Conservation (phyloP, 2,113 vertebrate genomes). For the Merops nubicus region DNA sequence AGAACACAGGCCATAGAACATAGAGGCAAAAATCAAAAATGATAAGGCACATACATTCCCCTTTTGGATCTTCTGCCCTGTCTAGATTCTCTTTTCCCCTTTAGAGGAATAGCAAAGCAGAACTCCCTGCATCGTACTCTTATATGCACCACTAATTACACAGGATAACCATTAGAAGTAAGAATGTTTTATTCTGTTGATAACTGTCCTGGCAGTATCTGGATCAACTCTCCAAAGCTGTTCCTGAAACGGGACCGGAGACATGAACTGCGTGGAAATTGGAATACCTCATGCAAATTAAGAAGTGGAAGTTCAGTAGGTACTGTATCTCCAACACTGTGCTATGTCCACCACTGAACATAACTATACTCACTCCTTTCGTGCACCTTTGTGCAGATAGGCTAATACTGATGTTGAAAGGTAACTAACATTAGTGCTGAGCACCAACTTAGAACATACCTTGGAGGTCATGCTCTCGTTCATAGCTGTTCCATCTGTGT, state of each 20-base stretch:
- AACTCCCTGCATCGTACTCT: background rate
- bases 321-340: background rate
- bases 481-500: background rate
- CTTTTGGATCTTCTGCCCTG: background rate
- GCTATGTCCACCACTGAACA: background rate
- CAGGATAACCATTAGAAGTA: background rate
- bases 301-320: background rate
- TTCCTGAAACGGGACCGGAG: background rate
- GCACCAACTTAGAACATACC: background rate
- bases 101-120: background rate
- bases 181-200: background rate
- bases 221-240: background rate
- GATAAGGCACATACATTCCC: background rate
- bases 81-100: background rate
- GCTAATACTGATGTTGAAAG: too few relatives aligned
- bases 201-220: background rate
- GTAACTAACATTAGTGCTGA: background rate
- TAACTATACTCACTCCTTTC: background rate
- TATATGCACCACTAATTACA: background rate
- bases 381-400: too few relatives aligned
- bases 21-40: background rate
- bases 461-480: background rate
- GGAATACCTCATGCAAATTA: background rate
- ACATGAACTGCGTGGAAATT: background rate
- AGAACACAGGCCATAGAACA: background rate